Base-by-base conservation (phyloP, 2,113 vertebrate genomes). In the Australoheros scitulus region DNA sequence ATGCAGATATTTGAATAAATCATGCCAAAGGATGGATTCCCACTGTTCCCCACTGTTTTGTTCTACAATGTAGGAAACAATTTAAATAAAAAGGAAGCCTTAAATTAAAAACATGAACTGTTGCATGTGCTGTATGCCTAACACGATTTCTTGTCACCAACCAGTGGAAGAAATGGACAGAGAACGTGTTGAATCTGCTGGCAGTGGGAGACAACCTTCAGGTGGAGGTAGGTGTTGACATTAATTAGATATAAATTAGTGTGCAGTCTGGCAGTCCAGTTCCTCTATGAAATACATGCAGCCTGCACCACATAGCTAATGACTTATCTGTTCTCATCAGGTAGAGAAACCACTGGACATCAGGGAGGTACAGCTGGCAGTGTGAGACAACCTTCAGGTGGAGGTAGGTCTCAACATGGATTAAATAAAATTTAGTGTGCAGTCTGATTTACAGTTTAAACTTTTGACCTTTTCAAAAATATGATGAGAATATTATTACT, bases 161-260 rank as follows among this genome's bases (percentile, higher is more conserved):
- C 20, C 52, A 11, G 20, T 5, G 52, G 9, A 20, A 10, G 52
- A 20, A 57, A 22, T 57, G 10, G 55, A 4, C 3, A 11, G 2
- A 22, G 4, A 0, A 11, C 8, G 3, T 0, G 3, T 1, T 1
- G 10, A 57, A 11, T 11, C n/a, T 57, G 56, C n/a, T 2, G n/a
- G 10, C 56, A 57, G 56, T 22, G 55, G 10, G 4, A n/a, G 8
- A 56, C 52, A 56, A 24, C 11, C 36, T 41, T 43, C 63, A 0
- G 36, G n/a, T 9, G n/a, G n/a, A 43, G 63, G 36, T 3, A 65
- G 36, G 36, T 65, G 15, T 65, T 17, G 36, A 65, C 36, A 65
- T 43, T 0, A 24, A 43, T 6, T 1, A 41, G 0, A 64, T 24
- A 41, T 43, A 38, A 15, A 43, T 65, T 13, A 65, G 63, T 24